Evolutionary conservation across 2,888 invertebrate species (phyloP), one percentile per base, ranked within the genome.

Genomic region (Clunio marinus): DNA sequence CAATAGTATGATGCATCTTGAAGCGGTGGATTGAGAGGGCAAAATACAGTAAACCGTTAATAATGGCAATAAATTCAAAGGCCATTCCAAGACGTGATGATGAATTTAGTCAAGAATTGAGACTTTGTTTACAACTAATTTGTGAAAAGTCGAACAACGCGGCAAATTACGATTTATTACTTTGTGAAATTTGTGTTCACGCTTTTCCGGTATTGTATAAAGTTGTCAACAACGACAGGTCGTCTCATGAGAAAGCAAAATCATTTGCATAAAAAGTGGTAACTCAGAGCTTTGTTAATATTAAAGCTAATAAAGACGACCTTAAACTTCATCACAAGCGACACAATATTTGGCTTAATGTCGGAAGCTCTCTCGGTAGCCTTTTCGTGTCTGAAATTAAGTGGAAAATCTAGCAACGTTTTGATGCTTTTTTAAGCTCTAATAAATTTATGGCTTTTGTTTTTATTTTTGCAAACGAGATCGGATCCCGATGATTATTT

Each of bases 381-480:
- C 25, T 57, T 51, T 57, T 27, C 25, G 27, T 15, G 1, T 4
- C 22, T 51, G 22, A 17, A 57, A 25, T 27, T 20, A 57, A 51
- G 57, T 15, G 27, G 17, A n/a, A 51, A 51, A 51, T 17, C 7
- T 51, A 17, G 51, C 51, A 3, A 22, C 17, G 17, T 41, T 41
- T 41, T 41, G 51, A 51, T 51, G 20, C 51, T 51, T 57, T 25
- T 57, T 13, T 25, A 27, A 24, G 57, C 20, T 15, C 25, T n/a
- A 57, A n/a, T n/a, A 57, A 57, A 57, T 57, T 57, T 57, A 57
- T 27, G 25, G 15, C 57, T 57, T 57, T 27, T 57, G 27, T n/a
- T n/a, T n/a, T n/a, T n/a, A n/a, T n/a, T n/a, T n/a, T n/a, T n/a
- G n/a, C n/a, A n/a, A 20, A 57, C 4, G 57, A 25, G 57, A 57